These are phyloP conservation scores for Characodon lateralis DNA, from an alignment of 2,797 vertebrate genomes.

Conservation along the genomic window DNA sequence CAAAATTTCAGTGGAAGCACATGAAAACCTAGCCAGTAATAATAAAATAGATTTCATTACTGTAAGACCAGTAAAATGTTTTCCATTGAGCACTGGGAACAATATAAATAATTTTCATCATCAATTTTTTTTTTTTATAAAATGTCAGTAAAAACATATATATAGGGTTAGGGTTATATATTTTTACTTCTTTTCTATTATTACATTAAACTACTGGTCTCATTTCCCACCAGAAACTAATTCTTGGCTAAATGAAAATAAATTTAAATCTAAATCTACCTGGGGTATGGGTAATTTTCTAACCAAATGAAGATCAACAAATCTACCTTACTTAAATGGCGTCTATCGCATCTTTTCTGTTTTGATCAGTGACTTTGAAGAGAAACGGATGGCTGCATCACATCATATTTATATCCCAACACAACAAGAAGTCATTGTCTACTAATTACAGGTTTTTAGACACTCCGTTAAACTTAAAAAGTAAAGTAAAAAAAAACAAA, in stretches of 20 bases:
- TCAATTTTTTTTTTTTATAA: too few species aligned
- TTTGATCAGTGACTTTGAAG: neutral
- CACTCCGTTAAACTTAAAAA: neutral
- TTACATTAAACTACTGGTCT: too few species aligned
- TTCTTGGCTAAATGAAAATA: neutral
- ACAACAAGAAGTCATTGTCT: neutral
- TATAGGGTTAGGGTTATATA: too few species aligned
- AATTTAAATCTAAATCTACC: neutral
- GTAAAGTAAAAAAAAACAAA: neutral
- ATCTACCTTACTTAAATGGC: neutral
- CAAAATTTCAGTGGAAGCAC: neutral
- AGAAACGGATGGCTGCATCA: neutral
- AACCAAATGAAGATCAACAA: neutral
- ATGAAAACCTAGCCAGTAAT: neutral
- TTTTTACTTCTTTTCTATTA: neutral
- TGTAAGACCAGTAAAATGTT: too few species aligned
- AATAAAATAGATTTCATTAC: too few species aligned
- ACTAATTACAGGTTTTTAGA: neutral
- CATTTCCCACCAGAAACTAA: neutral
- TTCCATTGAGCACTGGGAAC: too few species aligned
- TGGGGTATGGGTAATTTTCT: neutral
- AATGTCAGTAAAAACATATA: neutral
- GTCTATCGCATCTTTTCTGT: neutral
- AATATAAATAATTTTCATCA: too few species aligned
- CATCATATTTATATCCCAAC: neutral